Evolutionary conservation across 2,888 invertebrate genomes (phyloP), one percentile per base, ranked within the genome.

Genomic region (Melieria omissa): DNA sequence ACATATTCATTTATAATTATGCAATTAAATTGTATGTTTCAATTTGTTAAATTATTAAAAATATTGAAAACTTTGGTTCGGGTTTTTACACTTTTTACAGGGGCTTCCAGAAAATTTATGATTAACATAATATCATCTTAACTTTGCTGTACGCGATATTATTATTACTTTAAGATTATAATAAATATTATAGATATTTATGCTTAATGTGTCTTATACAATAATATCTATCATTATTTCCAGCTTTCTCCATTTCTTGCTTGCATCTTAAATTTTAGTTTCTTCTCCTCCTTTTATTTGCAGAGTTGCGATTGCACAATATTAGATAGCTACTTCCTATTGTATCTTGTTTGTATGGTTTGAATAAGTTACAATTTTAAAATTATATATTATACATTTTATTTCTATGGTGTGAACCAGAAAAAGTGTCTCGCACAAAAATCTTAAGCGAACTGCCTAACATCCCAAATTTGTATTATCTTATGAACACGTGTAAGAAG

Each of bases 111-210:
- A 61, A 14, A 12, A 61, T 42, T 7, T 52, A 14, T 52, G 52
- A 9, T 12, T 52, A 52, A 52, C 52, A 52, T 52, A 52, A 6
- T 8, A n/a, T 52, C 52, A 52, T 52, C 52, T 52, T 12, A 52
- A 52, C 12, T 29, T 63, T 47, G 16, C 46, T 63, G 10, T 73
- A 66, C 29, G 69, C 65, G 60, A 68, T 68, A 65, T 68, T 46
- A 57, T 70, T 65, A 70, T 70, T 70, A 74, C 71, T 73, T 65
- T 74, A 74, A 73, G 73, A 66, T 73, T 76, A 65, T 29, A 29
- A 29, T 29, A 29, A 29, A 29, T 29, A 29, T 29, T 71, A 75
- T 76, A 16, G 46, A 47, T 63, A 63, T 63, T 29, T 49, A 49
- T 49, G 12, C 12, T 52, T 52, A 8, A 57, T 58, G 66, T n/a